phyloP scores from a whole-genome alignment of 1,140 invertebrate genomes.

The Trissolcus basalis region DNA sequence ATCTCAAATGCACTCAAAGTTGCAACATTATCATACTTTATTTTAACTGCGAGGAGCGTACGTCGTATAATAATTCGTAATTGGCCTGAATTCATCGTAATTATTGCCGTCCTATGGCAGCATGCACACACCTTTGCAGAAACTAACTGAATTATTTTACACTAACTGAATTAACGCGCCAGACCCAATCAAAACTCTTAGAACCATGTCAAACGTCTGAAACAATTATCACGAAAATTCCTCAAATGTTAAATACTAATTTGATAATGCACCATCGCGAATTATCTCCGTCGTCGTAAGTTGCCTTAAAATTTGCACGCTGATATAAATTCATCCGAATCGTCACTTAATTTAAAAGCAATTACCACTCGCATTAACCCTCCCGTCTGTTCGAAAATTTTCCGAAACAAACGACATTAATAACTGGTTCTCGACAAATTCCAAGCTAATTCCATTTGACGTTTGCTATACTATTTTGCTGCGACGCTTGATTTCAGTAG shows the following conservation, averaged over 20 bases:
- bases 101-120: no score
- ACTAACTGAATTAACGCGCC: constrained; percentile 5
- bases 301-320: constrained; percentile 7
- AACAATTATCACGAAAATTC: constrained; percentile 18
- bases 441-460: constrained; percentile 38
- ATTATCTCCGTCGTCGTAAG: no score
- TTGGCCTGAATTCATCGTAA: no score
- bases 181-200: constrained; percentile 11
- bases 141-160: neutral
- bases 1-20: no score
- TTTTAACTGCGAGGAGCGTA: no score
- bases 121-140: no score
- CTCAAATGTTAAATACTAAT: constrained; percentile 19
- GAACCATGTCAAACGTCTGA: constrained; percentile 9
- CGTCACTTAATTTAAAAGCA: constrained; percentile 39
- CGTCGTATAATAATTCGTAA: no score
- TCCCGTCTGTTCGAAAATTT: constrained; percentile 27
- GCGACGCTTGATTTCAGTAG: constrained; percentile 51
- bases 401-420: constrained; percentile 50
- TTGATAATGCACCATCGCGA: constrained; percentile 1
- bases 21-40: no score
- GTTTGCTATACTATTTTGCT: constrained; percentile 33
- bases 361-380: constrained; percentile 33
- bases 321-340: constrained; percentile 29
- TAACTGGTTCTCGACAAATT: constrained; percentile 50